Evolutionary conservation across 2,797 vertebrate species (phyloP).

Genomic region (Enteromius treurensis): DNA sequence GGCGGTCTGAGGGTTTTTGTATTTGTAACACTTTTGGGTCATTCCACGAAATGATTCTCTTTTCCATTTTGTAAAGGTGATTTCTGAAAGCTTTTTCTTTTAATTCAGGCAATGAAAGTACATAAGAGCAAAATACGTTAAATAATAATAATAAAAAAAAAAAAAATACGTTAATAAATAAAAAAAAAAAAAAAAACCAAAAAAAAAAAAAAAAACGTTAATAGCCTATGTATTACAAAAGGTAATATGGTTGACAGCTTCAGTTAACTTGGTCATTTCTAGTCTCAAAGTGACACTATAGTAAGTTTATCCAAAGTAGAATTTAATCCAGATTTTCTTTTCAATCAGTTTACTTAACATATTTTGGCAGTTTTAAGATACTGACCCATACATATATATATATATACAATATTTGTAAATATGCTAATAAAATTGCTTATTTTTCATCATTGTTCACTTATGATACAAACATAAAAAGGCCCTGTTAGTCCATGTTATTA

Average conservation of each 20-base stretch:
- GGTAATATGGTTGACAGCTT: background rate
- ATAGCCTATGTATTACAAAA: background rate
- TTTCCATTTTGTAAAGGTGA: background rate
- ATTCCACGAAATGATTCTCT: constrained; percentile 5
- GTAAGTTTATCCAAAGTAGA: background rate
- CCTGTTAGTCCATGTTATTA: background rate
- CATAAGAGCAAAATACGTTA: background rate
- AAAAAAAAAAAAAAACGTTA: background rate
- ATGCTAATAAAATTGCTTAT: too few species aligned
- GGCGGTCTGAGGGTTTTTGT: background rate
- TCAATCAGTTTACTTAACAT: background rate
- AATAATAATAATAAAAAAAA: background rate
- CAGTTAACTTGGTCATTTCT: background rate
- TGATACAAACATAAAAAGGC: background rate
- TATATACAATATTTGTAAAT: background rate
- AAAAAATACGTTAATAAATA: too few species aligned
- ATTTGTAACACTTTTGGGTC: background rate
- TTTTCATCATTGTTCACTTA: background rate
- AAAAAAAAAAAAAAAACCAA: too few species aligned
- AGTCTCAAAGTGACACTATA: background rate
- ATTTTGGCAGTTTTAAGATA: background rate
- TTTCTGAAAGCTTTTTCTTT: background rate
- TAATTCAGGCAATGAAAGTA: background rate
- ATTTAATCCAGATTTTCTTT: too few species aligned
- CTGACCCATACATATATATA: background rate